These are phyloP conservation scores for Scaptodrosophila lebanonensis DNA, from an alignment of 1,140 invertebrate genomes.

Conservation along the genomic window DNA sequence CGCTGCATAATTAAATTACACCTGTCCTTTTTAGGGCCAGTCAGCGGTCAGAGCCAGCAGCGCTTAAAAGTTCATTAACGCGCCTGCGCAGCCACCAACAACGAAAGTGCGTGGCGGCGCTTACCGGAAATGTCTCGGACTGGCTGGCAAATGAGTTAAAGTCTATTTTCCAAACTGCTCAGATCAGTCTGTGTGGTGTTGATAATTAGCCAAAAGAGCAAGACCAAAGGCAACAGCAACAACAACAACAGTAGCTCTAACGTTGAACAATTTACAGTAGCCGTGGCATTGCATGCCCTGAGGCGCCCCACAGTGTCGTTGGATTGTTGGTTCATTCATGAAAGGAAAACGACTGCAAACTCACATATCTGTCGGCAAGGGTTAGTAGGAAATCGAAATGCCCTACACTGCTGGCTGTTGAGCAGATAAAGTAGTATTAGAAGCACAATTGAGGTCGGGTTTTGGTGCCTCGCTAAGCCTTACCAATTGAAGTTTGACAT, in stretches of 20 bases:
- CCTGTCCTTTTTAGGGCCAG: slow-evolving; percentile 45
- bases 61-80: slow-evolving; percentile 72
- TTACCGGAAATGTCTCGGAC: slow-evolving; percentile 52
- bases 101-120: slow-evolving; percentile 1
- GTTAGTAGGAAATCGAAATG: not conserved
- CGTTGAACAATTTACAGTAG: slow-evolving; percentile 53
- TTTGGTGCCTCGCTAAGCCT: too few relatives aligned
- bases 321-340: slow-evolving; percentile 40
- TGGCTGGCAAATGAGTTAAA: slow-evolving; percentile 3
- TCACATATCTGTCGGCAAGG: not conserved
- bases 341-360: slow-evolving; percentile 8
- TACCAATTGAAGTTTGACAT: too few relatives aligned
- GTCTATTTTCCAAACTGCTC: slow-evolving; percentile 11
- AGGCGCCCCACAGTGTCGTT: slow-evolving; percentile 34
- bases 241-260: too few relatives aligned
- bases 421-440: too few relatives aligned
- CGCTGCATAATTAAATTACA: slow-evolving; percentile 66
- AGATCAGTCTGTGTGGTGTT: slow-evolving; percentile 11
- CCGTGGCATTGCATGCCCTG: slow-evolving; percentile 19
- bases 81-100: slow-evolving; percentile 37
- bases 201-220: slow-evolving; percentile 51
- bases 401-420: too few relatives aligned
- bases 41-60: slow-evolving; percentile 9
- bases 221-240: slow-evolving; percentile 29
- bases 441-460: too few relatives aligned